Evolutionary conservation across 2,113 vertebrate genomes (phyloP).

Genomic region (Oreocharis arfaki): DNA sequence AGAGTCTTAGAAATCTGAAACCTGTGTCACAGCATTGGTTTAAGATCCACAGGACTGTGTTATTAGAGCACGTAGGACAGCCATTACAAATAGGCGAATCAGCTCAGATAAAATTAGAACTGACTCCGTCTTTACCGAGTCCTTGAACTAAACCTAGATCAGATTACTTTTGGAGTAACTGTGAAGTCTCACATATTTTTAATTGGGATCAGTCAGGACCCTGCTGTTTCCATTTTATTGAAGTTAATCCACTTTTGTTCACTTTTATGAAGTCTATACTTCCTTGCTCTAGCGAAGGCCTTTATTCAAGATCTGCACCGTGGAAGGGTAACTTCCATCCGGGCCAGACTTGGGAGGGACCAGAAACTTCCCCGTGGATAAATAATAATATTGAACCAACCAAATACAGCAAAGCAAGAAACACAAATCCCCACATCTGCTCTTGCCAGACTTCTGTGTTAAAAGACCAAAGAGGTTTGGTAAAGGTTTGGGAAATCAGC

Average conservation of each 20-base stretch:
- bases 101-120: constrained; percentile 24
- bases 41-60: neutral
- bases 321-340: neutral
- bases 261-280: neutral
- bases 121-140: constrained; percentile 17
- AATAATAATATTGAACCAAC: neutral
- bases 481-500: neutral
- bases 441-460: neutral
- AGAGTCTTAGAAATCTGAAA: neutral
- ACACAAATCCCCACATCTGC: neutral
- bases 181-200: neutral
- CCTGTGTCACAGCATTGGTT: neutral
- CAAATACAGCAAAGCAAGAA: neutral
- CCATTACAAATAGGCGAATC: neutral
- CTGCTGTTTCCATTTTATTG: neutral
- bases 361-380: neutral
- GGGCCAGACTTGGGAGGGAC: neutral
- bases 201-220: neutral
- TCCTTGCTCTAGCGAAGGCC: neutral
- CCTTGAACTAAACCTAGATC: constrained; percentile 50
- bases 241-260: neutral
- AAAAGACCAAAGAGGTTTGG: neutral
- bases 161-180: neutral
- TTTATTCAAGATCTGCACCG: neutral
- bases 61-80: neutral